Conservation (phyloP, 2,797 vertebrate genomes). For the Neostethus bicornis region DNA sequence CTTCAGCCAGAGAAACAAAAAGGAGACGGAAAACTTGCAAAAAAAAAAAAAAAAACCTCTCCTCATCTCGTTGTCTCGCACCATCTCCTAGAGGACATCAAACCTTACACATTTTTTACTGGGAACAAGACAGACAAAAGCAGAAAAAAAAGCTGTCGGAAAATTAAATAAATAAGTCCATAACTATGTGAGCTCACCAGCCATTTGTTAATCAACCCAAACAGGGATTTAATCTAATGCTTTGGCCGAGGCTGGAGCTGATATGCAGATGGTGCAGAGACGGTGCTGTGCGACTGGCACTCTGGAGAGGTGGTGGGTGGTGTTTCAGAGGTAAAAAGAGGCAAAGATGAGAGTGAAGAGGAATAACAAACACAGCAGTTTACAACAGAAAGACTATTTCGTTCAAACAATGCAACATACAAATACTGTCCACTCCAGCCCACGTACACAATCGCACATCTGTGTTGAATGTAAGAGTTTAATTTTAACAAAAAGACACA, state of each 20-base stretch:
- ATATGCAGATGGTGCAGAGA: slow-evolving; percentile 86
- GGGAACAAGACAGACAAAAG: slow-evolving; percentile 30
- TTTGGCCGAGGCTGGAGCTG: slow-evolving; percentile 80
- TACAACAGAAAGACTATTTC: slow-evolving; percentile 30
- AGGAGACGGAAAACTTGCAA: slow-evolving; percentile 35
- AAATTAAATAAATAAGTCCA: slow-evolving; percentile 69
- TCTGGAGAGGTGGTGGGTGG: slow-evolving; percentile 55
- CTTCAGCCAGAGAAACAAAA: slow-evolving; percentile 51
- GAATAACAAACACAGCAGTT: slow-evolving; percentile 71
- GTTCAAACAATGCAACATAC: slow-evolving; percentile 17
- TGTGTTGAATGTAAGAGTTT: slow-evolving; percentile 10
- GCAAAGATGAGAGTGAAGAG: slow-evolving; percentile 34
- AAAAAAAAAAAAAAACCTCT: too few relatives aligned
- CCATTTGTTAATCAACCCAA: slow-evolving; percentile 88
- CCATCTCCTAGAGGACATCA: slow-evolving; percentile 46
- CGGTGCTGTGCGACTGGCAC: slow-evolving; percentile 79
- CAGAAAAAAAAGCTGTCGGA: slow-evolving; percentile 53
- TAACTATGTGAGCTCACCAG: slow-evolving; percentile 80
- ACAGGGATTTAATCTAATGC: slow-evolving; percentile 87
- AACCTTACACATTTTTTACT: slow-evolving; percentile 21
- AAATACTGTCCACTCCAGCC: slow-evolving; percentile 1
- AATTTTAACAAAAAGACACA: background rate
- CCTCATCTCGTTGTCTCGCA: slow-evolving; percentile 4
- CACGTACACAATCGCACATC: slow-evolving; percentile 4
- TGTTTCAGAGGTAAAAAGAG: slow-evolving; percentile 52